phyloP scores from a whole-genome alignment of 2,888 invertebrate species.

The Arrhopalites spinosus region DNA sequence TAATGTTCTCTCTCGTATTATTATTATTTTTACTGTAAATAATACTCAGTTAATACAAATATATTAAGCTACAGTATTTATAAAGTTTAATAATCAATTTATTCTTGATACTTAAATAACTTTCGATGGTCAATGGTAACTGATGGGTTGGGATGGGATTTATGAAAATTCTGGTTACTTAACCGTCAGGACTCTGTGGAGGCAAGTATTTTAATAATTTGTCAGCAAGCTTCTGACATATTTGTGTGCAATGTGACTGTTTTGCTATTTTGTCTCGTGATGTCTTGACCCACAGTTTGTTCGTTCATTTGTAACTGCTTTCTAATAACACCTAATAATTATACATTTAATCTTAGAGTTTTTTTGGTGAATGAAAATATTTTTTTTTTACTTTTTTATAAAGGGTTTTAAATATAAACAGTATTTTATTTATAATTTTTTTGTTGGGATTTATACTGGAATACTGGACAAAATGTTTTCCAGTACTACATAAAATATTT shows the following conservation, averaged over 20 bases:
- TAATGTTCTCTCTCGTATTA: not conserved
- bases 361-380: not conserved
- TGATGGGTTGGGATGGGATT: constrained; percentile 9
- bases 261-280: constrained; percentile 10
- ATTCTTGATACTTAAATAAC: constrained; percentile 4
- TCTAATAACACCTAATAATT: not conserved
- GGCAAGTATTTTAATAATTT: constrained; percentile 51
- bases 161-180: constrained; percentile 17
- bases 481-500: too few species aligned
- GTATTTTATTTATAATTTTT: too few species aligned
- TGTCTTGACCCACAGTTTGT: constrained; percentile 12
- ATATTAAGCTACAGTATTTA: not conserved
- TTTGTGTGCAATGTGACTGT: constrained; percentile 28
- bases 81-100: constrained; percentile 4
- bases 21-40: not conserved
- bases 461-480: too few species aligned
- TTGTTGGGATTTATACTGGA: too few species aligned
- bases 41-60: too few species aligned
- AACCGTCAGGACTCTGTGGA: constrained; percentile 50
- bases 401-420: too few species aligned
- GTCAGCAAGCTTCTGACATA: constrained; percentile 14
- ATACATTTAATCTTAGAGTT: not conserved
- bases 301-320: not conserved
- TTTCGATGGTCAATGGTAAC: constrained; percentile 19
- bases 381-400: too few species aligned